A percentile compares a stretch with the other conserved stretches of the same genome.
Evolutionary conservation across 1,140 invertebrate species (phyloP).

Genomic region (Pogonus chalceus): DNA sequence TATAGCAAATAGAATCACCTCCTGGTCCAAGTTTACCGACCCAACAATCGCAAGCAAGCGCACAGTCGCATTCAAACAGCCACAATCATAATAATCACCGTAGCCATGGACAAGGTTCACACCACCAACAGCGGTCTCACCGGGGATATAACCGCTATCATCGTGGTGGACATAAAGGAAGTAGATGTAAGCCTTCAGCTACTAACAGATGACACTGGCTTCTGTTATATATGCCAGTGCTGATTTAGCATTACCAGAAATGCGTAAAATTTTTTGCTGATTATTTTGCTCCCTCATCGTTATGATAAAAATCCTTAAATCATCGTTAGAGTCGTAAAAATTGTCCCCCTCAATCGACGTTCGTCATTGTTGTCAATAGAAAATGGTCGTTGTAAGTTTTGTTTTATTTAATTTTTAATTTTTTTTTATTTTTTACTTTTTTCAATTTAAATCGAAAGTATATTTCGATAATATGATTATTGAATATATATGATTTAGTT

Average conservation of each 20-base stretch:
- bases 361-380: too few relatives aligned
- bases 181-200: neutral
- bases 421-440: too few relatives aligned
- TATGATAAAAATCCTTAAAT: too few relatives aligned
- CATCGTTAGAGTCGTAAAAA: too few relatives aligned
- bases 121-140: neutral
- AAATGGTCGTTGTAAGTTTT: too few relatives aligned
- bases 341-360: too few relatives aligned
- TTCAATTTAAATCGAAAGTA: too few relatives aligned
- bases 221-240: neutral
- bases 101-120: neutral
- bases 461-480: too few relatives aligned
- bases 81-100: neutral
- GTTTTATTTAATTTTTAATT: too few relatives aligned
- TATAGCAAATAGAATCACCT: slow-evolving; percentile 8
- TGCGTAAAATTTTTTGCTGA: too few relatives aligned
- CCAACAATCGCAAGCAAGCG: neutral
- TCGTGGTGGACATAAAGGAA: neutral
- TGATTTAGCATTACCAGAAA: neutral
- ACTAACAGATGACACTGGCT: slow-evolving; percentile 8
- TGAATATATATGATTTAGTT: too few relatives aligned
- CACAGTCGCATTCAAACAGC: neutral
- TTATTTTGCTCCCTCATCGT: too few relatives aligned
- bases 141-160: slow-evolving; percentile 5
- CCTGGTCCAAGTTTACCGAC: slow-evolving; percentile 3